Percentiles rank a stretch among this genome's conserved stretches.
These are phyloP conservation scores for Mustela lutreola DNA, from an alignment of 2,113 vertebrate genomes.

Conservation along the genomic window DNA sequence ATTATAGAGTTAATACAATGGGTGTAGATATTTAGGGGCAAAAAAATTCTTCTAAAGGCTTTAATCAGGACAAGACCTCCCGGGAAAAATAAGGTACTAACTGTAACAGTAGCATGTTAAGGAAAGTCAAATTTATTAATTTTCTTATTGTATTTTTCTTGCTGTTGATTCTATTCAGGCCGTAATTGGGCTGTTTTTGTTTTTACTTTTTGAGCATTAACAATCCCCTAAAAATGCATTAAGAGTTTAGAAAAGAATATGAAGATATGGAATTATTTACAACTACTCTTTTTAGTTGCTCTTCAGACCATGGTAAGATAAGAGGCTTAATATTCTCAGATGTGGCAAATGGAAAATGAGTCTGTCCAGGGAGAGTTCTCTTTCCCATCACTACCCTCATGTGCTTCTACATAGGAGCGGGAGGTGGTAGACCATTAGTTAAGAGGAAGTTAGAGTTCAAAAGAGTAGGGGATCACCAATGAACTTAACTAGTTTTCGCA, in stretches of 20 bases:
- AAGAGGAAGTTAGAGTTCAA: neutral
- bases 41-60: neutral
- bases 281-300: neutral
- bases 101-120: neutral
- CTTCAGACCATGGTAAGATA: neutral
- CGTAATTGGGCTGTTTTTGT: neutral
- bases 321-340: neutral
- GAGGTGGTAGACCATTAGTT: neutral
- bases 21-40: neutral
- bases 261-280: neutral
- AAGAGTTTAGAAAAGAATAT: neutral
- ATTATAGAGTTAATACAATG: slow-evolving; percentile 3
- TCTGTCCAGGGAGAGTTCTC: rapidly evolving
- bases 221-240: neutral
- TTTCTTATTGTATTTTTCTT: neutral
- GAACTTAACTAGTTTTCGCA: neutral
- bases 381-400: too few relatives aligned
- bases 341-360: neutral
- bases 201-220: neutral
- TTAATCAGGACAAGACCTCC: slow-evolving; percentile 10
- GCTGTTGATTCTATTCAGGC: neutral
- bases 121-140: slow-evolving; percentile 37
- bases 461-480: neutral
- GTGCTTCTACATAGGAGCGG: neutral
- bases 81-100: slow-evolving; percentile 15